A percentile compares a stretch with the other conserved stretches of the same genome.
Conservation (phyloP, 2,888 invertebrate genomes). For the Noctua pronuba region DNA sequence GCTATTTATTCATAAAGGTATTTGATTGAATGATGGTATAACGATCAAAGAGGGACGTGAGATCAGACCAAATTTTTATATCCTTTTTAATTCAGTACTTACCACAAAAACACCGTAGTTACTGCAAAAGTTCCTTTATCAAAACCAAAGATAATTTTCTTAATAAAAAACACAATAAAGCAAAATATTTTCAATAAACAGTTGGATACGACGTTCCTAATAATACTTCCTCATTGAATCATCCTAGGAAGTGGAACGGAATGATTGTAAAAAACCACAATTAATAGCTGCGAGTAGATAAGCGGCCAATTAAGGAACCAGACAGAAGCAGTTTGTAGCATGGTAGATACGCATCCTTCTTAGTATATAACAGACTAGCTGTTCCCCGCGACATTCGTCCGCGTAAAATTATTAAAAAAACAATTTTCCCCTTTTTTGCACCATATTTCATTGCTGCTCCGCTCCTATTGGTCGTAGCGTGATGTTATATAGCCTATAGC, state of each 20-base stretch:
- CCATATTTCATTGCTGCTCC: too few species aligned
- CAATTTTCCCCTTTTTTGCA: too few species aligned
- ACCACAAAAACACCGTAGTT: neutral
- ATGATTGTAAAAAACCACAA: slow-evolving; percentile 67
- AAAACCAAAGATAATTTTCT: neutral
- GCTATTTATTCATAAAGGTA: neutral
- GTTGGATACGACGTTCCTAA: slow-evolving; percentile 24
- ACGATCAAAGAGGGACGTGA: neutral
- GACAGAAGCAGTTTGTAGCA: slow-evolving; percentile 67
- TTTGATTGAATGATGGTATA: neutral
- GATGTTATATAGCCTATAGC: too few species aligned
- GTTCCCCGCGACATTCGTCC: too few species aligned
- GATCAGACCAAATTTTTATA: neutral
- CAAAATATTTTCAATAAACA: slow-evolving; percentile 19
- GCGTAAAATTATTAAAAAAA: too few species aligned
- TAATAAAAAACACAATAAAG: neutral
- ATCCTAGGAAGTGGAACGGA: slow-evolving; percentile 64
- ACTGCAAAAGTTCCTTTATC: neutral
- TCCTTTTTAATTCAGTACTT: neutral
- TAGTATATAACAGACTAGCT: slow-evolving; percentile 17
- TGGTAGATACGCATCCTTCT: slow-evolving; percentile 43
- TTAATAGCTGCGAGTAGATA: slow-evolving; percentile 63
- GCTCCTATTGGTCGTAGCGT: too few species aligned
- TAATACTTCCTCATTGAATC: slow-evolving; percentile 59
- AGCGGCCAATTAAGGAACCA: slow-evolving; percentile 71